phyloP scores from a whole-genome alignment of 2,797 vertebrate genomes.

The Danio aesculapii region DNA sequence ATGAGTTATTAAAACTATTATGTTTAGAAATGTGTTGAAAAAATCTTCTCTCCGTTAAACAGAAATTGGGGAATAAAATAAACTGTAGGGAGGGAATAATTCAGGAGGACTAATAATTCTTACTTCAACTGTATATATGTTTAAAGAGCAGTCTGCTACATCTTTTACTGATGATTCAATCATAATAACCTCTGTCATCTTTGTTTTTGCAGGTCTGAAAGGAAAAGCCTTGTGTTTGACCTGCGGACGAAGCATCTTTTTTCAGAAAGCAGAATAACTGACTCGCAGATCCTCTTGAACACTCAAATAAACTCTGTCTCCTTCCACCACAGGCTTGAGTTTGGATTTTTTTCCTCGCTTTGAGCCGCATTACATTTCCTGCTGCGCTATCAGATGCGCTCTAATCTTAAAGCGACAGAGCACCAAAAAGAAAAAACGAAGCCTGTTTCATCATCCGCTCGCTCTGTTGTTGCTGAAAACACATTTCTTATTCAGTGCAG shows the following conservation, averaged over 20 bases:
- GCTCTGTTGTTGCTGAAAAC: neutral
- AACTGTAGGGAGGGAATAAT: too few species aligned
- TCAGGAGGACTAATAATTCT: too few species aligned
- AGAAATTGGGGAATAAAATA: too few species aligned
- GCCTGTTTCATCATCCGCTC: neutral
- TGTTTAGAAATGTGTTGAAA: too few species aligned
- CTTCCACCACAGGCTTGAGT: neutral
- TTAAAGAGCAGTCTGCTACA: neutral
- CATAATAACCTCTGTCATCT: slow-evolving; percentile 22
- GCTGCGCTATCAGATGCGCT: neutral
- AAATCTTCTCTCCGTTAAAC: too few species aligned
- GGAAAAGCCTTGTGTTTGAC: neutral
- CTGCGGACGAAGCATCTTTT: neutral
- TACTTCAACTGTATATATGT: neutral
- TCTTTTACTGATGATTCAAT: slow-evolving; percentile 1
- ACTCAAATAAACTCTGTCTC: slow-evolving; percentile 26
- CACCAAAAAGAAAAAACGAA: neutral
- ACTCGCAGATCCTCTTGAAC: neutral
- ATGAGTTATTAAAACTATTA: too few species aligned
- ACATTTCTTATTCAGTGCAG: neutral
- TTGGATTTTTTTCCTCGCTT: neutral
- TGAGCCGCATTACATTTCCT: slow-evolving; percentile 1
- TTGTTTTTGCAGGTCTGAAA: slow-evolving; percentile 12
- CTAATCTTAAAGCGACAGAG: slow-evolving; percentile 18
- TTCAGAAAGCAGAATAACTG: slow-evolving; percentile 2